Base-by-base conservation (phyloP, 1,140 invertebrate species). In the Bombus ignitus region DNA sequence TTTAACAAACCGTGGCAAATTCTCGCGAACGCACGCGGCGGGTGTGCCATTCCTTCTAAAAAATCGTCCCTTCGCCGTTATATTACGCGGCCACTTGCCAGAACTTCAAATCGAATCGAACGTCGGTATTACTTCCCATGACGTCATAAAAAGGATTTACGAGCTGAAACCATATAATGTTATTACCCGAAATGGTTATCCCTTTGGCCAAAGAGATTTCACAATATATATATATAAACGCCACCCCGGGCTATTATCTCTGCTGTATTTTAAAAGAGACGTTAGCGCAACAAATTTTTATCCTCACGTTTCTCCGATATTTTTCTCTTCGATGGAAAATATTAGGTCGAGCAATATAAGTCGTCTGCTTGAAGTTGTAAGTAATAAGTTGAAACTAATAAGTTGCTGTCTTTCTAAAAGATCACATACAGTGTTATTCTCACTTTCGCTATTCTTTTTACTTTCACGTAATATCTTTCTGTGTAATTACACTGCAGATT, bases 61-160 rank as follows among this genome's bases (percentile, higher is more conserved):
- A 83, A 66, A 73, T 77, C 68, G n/a, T 73, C 22, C 1, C 25
- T 13, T 15, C 25, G 2, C 22, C 28, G 22, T 28, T 37, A n/a
- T 28, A 22, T 44, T 66, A 25, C 66, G 44, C 39, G 76, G 57
- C 47, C 66, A 62, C 66, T 86, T 76, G 32, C 42, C 73, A 77
- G 59, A 86, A 62, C 73, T 83, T 59, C 32, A 10, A 86, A 83
- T 86, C 85, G 81, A 66, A 83, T 86, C 73, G 57, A 71, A 72
- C 73, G 72, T 32, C 32, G 25, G 4, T 68, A 74, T 85, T 74
- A 85, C 77, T 57, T 81, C 74, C 80, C 85, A 74, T 9, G 65
- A 83, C 62, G n/a, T 57, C 25, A 10, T 76, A 83, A 86, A 80
- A 32, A 15, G 35, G 42, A 83, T 76, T 72, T 72, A 86, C 65